Evolutionary conservation across 2,113 vertebrate genomes (phyloP), one percentile per base, ranked within the genome.

Genomic region (Nothocercus julius): DNA sequence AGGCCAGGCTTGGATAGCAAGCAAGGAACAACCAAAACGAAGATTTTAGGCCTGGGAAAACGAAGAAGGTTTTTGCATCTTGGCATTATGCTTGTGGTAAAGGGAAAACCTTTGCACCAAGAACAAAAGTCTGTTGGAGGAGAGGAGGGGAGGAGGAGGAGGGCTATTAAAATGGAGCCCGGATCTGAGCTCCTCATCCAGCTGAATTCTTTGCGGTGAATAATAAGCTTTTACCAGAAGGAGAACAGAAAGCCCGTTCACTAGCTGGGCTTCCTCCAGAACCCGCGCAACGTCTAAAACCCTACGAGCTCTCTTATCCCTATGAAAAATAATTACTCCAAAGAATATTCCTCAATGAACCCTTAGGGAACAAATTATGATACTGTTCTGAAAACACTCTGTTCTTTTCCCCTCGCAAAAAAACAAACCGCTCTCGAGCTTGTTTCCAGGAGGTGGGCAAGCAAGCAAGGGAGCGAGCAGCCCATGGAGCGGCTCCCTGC

Each of bases 311-410:
- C 79, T 92, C 83, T 91, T 95, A 66, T 82, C 75, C 94, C 54
- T 87, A 8, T 61, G 81, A 94, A 93, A 95, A 96, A 92, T 80
- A 92, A 91, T 88, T 91, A 87, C 74, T 82, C 84, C 82, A 76
- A 95, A 96, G 91, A 92, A 90, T 92, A 89, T 89, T 94, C 76
- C 89, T 93, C 87, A 90, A 85, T 89, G 67, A 96, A 94, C 74
- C 82, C 89, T 82, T 85, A 80, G 83, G 92, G 92, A 93, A 94
- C 70, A 93, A 94, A 92, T 94, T 72, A 89, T 54, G 54, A 93
- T 96, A 87, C 82, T 91, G 93, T 87, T 82, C 88, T 83, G 86
- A 89, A 95, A 96, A 94, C 91, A 96, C 2, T 11, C 84, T 93
- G 94, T 95, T 95, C 90, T 95, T 94, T 97, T 77, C 87, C 70